Evolutionary conservation across 2,888 invertebrate species (phyloP), one percentile per base, ranked within the genome.

Genomic region (Drosophila setosimentum): DNA sequence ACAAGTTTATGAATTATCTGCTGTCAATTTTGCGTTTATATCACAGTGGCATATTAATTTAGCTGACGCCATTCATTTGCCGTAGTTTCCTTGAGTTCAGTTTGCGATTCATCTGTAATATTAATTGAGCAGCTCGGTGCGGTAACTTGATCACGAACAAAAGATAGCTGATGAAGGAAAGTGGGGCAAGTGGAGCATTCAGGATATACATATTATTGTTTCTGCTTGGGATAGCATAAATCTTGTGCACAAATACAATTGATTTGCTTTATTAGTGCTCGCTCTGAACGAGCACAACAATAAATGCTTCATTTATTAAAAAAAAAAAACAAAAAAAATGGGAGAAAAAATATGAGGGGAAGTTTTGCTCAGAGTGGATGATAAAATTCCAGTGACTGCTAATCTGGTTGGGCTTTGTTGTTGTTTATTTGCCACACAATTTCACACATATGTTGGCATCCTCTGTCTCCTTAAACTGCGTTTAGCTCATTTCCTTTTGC

Each of bases 181-280:
- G 42, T 42, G 37, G 62, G 1, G 29, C 7, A 37, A 32, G 42
- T 42, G 37, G 62, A 0, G 29, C 7, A 40, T 50, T 13, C 42
- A 50, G 55, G 71, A 66, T 68, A 33, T 33, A 67, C 42, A 64
- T 67, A 70, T 78, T 78, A 68, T 81, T 68, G 45, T 72, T 69
- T 70, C 42, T 72, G 82, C 76, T 80, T 76, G 51, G 58, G 27
- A 57, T 70, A 63, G 72, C 80, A 81, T 81, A 81, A 80, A 80
- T 80, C 78, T 72, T 78, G 18, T 73, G 75, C 73, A 79, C 76
- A 79, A 79, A 78, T 66, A 78, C 78, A 75, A 79, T 75, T 79
- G 78, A 78, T 78, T 79, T 69, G 78, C 45, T 78, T 76, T 76
- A 78, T 77, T 78, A 70, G 73, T 48, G 71, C 24, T 51, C 63